These are phyloP conservation scores for Drosophila conformis DNA, from an alignment of 2,888 invertebrate genomes.

Conservation along the genomic window DNA sequence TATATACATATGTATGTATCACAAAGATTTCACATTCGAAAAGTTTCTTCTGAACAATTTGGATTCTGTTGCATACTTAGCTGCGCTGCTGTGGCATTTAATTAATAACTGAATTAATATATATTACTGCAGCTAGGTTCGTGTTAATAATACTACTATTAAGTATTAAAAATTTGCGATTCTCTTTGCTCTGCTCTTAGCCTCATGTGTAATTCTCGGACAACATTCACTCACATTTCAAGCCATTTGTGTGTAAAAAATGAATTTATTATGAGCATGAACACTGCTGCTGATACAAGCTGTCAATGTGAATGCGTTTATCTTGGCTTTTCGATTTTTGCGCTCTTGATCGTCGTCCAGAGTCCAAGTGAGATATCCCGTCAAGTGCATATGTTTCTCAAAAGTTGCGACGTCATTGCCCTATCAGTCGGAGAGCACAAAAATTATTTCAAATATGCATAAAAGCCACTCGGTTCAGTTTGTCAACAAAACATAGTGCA, in stretches of 20 bases:
- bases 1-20: background rate
- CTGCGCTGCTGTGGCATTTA: conserved; percentile 15
- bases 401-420: conserved; percentile 42
- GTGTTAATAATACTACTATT: background rate
- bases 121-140: background rate
- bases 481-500: conserved; percentile 12
- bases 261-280: conserved; percentile 5
- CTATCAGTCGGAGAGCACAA: conserved; percentile 22
- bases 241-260: background rate
- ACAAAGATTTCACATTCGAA: conserved; percentile 2
- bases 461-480: conserved; percentile 2
- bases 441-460: conserved; percentile 23
- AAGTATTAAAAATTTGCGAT: background rate
- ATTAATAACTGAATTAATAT: background rate
- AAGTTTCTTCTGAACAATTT: background rate
- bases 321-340: conserved; percentile 27
- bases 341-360: conserved; percentile 32
- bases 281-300: conserved; percentile 3
- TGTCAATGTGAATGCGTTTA: conserved; percentile 21
- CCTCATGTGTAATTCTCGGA: background rate
- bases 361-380: conserved; percentile 43
- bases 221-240: conserved; percentile 8
- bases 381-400: conserved; percentile 25
- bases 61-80: conserved; percentile 60
- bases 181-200: background rate